A percentile compares a stretch with the other conserved stretches of the same genome.
These are phyloP conservation scores for Archegozetes longisetosus DNA, from an alignment of 1,140 invertebrate genomes.

Conservation along the genomic window DNA sequence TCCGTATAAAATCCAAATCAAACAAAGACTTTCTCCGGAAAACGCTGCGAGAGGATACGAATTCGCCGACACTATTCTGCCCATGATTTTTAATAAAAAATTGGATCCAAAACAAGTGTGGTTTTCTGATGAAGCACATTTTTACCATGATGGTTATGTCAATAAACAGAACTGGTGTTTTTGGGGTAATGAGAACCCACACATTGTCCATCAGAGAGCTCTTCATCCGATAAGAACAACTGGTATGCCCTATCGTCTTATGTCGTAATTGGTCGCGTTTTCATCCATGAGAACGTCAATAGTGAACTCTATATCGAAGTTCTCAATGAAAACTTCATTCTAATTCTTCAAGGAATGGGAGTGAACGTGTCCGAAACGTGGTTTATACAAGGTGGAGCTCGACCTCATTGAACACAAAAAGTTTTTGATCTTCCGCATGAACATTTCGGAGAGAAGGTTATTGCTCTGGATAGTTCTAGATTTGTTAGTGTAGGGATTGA, in stretches of 20 bases:
- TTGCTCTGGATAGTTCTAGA: too few species aligned
- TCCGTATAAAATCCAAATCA: conserved; percentile 4
- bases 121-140: conserved; percentile 15
- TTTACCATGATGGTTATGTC: not conserved
- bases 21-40: conserved; percentile 6
- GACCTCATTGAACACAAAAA: conserved; percentile 3
- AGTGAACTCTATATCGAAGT: not conserved
- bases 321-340: conserved; percentile 6
- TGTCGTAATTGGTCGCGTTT: conserved; percentile 11
- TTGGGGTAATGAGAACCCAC: conserved; percentile 7
- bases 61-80: conserved; percentile 1
- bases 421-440: not conserved
- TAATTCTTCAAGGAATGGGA: not conserved
- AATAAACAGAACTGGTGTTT: conserved; percentile 12
- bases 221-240: conserved; percentile 6
- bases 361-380: not conserved
- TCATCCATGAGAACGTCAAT: conserved; percentile 14
- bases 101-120: conserved; percentile 1
- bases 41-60: not conserved
- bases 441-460: not conserved
- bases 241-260: conserved; percentile 9
- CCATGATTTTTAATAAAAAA: not conserved
- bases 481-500: too few species aligned
- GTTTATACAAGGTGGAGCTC: not conserved
- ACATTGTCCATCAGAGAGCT: not conserved